phyloP scores from a whole-genome alignment of 2,797 vertebrate species.

The Channallabes apus region DNA sequence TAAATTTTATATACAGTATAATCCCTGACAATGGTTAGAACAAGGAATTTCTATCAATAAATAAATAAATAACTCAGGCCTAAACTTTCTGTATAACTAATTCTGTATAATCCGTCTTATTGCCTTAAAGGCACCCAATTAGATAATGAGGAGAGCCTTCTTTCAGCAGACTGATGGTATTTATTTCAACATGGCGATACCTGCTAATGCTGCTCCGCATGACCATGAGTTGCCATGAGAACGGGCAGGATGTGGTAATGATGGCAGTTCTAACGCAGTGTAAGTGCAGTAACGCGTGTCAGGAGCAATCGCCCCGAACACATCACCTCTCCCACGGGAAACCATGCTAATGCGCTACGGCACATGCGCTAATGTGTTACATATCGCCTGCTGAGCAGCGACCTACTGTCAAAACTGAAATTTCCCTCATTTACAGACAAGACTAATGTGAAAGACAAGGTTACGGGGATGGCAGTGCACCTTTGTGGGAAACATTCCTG shows the following conservation, averaged over 20 bases:
- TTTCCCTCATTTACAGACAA: constrained; percentile 70
- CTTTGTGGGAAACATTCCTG: constrained; percentile 41
- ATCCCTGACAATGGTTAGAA: not conserved
- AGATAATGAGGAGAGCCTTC: constrained; percentile 13
- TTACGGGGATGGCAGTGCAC: constrained; percentile 60
- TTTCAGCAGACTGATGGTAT: constrained; percentile 38
- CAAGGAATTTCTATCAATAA: not conserved
- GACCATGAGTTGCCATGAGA: constrained; percentile 73
- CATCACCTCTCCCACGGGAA: constrained; percentile 78
- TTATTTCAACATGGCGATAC: constrained; percentile 50
- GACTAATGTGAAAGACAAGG: constrained; percentile 69
- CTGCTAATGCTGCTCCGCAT: constrained; percentile 61
- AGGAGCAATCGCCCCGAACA: constrained; percentile 81
- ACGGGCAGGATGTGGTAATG: constrained; percentile 78
- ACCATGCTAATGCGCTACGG: constrained; percentile 65
- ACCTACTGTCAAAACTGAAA: constrained; percentile 78
- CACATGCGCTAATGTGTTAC: constrained; percentile 73
- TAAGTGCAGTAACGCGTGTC: constrained; percentile 80
- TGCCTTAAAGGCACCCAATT: constrained; percentile 22
- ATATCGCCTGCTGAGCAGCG: constrained; percentile 75
- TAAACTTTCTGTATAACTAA: not conserved
- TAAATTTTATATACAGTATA: not conserved
- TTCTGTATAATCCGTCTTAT: not conserved
- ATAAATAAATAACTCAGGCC: not conserved
- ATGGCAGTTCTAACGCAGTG: constrained; percentile 80